Evolutionary conservation across 2,113 vertebrate species (phyloP).

Genomic region (Oncorhynchus nerka): DNA sequence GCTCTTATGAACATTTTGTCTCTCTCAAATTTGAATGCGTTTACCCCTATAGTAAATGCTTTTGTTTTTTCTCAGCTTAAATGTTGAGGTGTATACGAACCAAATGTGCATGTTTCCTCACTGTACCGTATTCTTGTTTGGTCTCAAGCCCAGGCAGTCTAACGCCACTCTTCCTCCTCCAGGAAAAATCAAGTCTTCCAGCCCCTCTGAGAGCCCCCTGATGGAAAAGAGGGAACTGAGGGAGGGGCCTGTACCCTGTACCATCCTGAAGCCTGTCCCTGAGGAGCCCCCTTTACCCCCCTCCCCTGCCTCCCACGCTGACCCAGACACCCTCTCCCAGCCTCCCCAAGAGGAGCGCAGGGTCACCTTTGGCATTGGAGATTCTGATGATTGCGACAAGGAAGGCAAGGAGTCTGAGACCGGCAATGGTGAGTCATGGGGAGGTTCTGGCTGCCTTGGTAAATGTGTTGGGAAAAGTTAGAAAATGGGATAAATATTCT

Average conservation of each 20-base stretch:
- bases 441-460: background rate
- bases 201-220: constrained; percentile 90
- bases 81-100: no score
- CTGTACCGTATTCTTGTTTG: constrained; percentile 25
- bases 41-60: no score
- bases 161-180: constrained; percentile 4
- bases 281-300: constrained; percentile 54
- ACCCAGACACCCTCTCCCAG: constrained; percentile 35
- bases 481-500: background rate
- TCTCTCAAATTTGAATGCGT: background rate
- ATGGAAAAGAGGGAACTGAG: constrained; percentile 87
- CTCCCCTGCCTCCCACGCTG: background rate
- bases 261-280: constrained; percentile 78
- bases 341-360: constrained; percentile 79
- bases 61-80: no score
- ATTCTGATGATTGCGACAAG: constrained; percentile 78
- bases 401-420: constrained; percentile 64
- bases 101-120: background rate
- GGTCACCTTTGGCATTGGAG: constrained; percentile 89
- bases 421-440: background rate
- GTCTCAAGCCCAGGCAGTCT: constrained; percentile 18
- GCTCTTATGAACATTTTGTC: background rate
- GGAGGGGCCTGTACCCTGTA: constrained; percentile 53
- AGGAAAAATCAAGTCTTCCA: constrained; percentile 87
- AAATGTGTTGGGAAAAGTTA: background rate